Conservation (phyloP, 2,888 invertebrate genomes). For the Molorchus minor region DNA sequence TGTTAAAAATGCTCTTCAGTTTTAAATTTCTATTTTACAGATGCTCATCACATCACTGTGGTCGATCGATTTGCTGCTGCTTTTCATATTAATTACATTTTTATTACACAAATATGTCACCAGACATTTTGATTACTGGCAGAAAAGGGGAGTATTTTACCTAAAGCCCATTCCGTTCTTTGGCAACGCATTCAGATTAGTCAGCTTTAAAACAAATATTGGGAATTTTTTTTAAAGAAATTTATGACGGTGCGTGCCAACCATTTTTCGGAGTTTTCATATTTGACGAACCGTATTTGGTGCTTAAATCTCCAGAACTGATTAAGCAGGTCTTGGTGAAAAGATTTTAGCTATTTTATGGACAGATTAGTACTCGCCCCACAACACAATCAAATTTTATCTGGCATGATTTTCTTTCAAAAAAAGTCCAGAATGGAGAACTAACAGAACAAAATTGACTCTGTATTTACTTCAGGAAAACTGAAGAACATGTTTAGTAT, state of each 20-base stretch:
- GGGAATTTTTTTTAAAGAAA: constrained; percentile 28
- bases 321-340: constrained; percentile 63
- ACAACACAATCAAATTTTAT: constrained; percentile 3
- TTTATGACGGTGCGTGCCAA: constrained; percentile 21
- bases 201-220: constrained; percentile 24
- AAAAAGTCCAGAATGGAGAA: constrained; percentile 66
- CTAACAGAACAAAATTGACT: constrained; percentile 63
- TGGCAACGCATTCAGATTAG: constrained; percentile 34
- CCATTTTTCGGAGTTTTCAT: constrained; percentile 31
- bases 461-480: constrained; percentile 67
- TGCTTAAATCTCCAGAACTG: constrained; percentile 62
- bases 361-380: constrained; percentile 44
- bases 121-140: constrained; percentile 37
- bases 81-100: constrained; percentile 14
- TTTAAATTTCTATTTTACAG: constrained; percentile 8
- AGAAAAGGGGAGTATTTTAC: constrained; percentile 32
- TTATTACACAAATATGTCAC: constrained; percentile 34
- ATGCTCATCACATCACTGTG: constrained; percentile 28
- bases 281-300: constrained; percentile 62
- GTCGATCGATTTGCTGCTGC: constrained; percentile 47
- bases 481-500: constrained; percentile 65
- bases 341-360: constrained; percentile 64
- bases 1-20: not conserved
- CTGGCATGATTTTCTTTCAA: constrained; percentile 55
- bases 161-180: constrained; percentile 35